A percentile compares a stretch with the other conserved stretches of the same genome.
These are phyloP conservation scores for Gymnarchus niloticus DNA, from an alignment of 2,113 vertebrate genomes.

Conservation along the genomic window DNA sequence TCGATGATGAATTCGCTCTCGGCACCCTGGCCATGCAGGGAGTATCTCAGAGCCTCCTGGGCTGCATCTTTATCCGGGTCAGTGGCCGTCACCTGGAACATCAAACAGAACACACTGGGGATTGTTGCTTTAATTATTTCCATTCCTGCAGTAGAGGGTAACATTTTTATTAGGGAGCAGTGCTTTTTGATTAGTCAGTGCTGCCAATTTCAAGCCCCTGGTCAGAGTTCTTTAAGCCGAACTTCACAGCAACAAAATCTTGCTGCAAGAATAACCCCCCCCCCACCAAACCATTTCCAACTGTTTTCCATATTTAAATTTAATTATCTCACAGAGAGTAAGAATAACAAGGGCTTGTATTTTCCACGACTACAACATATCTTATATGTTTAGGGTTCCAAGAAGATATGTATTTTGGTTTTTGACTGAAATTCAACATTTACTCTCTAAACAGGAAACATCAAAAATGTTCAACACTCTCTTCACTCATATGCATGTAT, in stretches of 20 bases:
- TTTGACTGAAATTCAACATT: background rate
- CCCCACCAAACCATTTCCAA: background rate
- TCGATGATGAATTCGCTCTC: constrained; percentile 78
- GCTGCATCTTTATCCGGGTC: constrained; percentile 76
- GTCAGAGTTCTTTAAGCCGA: constrained; percentile 31
- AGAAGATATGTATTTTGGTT: background rate
- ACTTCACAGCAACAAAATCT: background rate
- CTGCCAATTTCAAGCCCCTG: constrained; percentile 33
- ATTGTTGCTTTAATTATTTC: constrained; percentile 7
- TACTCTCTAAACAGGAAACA: background rate
- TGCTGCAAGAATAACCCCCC: background rate
- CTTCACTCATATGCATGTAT: background rate
- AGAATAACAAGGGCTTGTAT: background rate
- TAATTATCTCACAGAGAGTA: background rate
- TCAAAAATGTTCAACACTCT: background rate
- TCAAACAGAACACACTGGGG: constrained; percentile 36
- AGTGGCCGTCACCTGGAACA: constrained; percentile 71
- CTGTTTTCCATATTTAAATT: background rate
- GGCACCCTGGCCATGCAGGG: constrained; percentile 79
- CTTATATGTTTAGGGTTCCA: background rate
- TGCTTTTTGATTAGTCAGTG: constrained; percentile 42
- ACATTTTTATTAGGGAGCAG: background rate
- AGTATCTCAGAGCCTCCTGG: constrained; percentile 76
- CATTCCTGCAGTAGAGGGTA: background rate
- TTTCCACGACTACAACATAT: background rate